phyloP scores from a whole-genome alignment of 2,113 vertebrate species.

The Odocoileus virginianus region DNA sequence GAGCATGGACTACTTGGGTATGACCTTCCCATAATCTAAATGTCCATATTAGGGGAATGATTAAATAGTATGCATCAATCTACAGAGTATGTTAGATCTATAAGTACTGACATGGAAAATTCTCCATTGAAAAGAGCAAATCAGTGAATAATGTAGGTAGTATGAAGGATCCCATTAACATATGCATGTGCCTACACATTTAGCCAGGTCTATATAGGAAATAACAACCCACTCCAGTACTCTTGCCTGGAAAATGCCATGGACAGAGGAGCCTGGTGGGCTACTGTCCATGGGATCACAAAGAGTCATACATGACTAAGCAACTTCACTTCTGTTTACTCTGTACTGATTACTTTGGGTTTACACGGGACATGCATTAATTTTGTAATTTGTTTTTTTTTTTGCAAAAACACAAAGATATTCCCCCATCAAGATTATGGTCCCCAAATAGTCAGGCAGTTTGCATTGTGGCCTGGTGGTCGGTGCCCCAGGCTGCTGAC shows the following conservation, averaged over 20 bases:
- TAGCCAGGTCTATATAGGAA: not conserved
- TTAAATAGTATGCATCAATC: not conserved
- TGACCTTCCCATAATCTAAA: not conserved
- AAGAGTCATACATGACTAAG: accelerated
- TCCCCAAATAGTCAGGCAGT: not conserved
- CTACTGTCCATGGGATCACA: not conserved
- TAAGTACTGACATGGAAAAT: not conserved
- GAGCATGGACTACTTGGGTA: not conserved
- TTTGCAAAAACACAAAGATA: not conserved
- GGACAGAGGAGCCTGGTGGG: not conserved
- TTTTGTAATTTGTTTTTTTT: not conserved
- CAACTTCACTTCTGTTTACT: not conserved
- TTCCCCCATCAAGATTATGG: not conserved
- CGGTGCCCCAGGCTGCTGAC: not conserved
- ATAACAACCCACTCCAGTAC: not conserved
- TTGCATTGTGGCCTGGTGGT: not conserved
- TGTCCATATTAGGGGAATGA: not conserved
- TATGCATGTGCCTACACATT: not conserved
- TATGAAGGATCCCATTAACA: not conserved
- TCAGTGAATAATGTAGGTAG: not conserved
- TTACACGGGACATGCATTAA: not conserved
- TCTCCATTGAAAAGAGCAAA: not conserved
- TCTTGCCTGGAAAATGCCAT: not conserved
- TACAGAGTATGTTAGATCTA: not conserved
- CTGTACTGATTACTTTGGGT: not conserved